Evolutionary conservation across 2,113 vertebrate species (phyloP).

Genomic region (Porphyrio hochstetteri): DNA sequence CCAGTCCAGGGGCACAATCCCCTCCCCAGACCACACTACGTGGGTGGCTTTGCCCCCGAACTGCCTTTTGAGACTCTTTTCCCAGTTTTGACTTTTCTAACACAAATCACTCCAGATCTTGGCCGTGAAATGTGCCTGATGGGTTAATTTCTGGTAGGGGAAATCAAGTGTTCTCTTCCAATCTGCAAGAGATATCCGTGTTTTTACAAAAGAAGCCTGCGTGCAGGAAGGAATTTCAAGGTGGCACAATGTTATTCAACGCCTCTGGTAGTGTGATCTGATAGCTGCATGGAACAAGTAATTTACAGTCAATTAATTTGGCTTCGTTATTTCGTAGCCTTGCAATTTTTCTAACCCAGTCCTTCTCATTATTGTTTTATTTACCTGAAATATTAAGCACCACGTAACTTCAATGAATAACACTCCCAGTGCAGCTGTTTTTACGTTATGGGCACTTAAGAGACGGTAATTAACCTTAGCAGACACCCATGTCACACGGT

Average conservation of each 20-base stretch:
- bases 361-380: background rate
- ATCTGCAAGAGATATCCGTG: background rate
- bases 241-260: background rate
- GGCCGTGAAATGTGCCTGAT: background rate
- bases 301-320: background rate
- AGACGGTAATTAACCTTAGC: background rate
- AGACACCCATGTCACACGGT: background rate
- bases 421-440: background rate
- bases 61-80: background rate
- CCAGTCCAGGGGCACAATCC: too few relatives aligned
- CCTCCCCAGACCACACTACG: too few relatives aligned
- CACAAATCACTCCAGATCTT: rapidly evolving
- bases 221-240: background rate
- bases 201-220: rapidly evolving
- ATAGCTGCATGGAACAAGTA: background rate
- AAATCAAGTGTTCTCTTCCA: background rate
- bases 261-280: background rate
- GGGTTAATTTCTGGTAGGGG: background rate
- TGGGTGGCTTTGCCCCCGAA: background rate
- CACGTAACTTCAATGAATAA: background rate
- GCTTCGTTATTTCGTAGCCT: background rate
- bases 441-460: background rate
- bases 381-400: background rate
- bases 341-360: background rate
- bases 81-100: background rate